phyloP scores from a whole-genome alignment of 2,113 vertebrate species.

The Myiopsitta monachus region DNA sequence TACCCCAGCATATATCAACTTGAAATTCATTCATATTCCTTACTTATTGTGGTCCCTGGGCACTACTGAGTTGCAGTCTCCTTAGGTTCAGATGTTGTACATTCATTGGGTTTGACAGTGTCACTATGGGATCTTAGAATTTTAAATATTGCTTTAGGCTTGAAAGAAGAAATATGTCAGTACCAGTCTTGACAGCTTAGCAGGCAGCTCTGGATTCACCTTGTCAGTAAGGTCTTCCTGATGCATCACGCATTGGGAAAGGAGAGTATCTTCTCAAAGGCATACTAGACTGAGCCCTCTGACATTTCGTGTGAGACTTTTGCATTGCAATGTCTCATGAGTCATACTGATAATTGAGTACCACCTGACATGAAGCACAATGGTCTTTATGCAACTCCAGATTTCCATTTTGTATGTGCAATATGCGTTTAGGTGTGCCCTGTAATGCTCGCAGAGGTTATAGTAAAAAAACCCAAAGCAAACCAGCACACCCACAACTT shows the following conservation, averaged over 20 bases:
- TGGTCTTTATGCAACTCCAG: neutral
- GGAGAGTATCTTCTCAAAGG: neutral
- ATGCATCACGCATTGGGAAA: neutral
- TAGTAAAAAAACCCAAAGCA: neutral
- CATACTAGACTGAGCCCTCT: neutral
- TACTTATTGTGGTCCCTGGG: neutral
- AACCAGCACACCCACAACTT: neutral
- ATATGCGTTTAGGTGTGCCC: neutral
- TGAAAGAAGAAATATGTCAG: neutral
- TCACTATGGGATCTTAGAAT: neutral
- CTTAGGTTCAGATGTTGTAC: neutral
- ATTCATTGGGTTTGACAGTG: neutral
- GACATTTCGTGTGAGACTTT: neutral
- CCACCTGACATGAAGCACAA: neutral
- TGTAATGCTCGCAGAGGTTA: neutral
- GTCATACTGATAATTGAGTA: neutral
- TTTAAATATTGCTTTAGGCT: constrained; percentile 12
- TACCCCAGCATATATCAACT: neutral
- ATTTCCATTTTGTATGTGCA: neutral
- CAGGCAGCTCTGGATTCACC: neutral
- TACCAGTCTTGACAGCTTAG: neutral
- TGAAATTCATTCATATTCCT: neutral
- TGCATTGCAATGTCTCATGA: neutral
- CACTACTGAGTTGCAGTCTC: neutral
- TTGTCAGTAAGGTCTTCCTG: neutral